phyloP scores from a whole-genome alignment of 2,888 invertebrate species.

The Alcis repandata region DNA sequence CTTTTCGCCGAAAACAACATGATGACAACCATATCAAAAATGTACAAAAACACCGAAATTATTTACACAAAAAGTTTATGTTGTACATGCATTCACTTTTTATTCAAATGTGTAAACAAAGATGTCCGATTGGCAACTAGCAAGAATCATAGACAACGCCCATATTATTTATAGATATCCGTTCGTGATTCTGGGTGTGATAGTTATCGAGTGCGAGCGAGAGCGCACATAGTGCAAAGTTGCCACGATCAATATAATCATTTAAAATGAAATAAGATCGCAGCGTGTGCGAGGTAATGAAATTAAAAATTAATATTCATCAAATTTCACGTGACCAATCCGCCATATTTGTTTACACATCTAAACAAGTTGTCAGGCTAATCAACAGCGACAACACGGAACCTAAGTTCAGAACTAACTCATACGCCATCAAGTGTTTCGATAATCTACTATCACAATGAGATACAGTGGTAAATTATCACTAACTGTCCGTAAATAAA shows the following conservation, averaged over 20 bases:
- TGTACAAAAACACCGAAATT: constrained; percentile 10
- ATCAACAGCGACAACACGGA: constrained; percentile 29
- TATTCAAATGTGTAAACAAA: constrained; percentile 7
- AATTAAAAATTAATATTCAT: too few relatives aligned
- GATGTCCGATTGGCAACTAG: neutral
- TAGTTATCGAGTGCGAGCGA: too few relatives aligned
- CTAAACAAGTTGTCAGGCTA: constrained; percentile 12
- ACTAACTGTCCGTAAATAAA: constrained; percentile 31
- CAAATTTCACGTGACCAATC: neutral
- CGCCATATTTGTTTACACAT: constrained; percentile 5
- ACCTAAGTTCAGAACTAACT: constrained; percentile 20
- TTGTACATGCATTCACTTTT: neutral
- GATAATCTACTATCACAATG: constrained; percentile 70
- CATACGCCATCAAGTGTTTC: constrained; percentile 32
- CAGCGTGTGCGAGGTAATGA: too few relatives aligned
- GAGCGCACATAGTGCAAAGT: too few relatives aligned
- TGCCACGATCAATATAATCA: too few relatives aligned
- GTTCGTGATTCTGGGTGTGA: too few relatives aligned
- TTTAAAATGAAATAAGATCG: too few relatives aligned
- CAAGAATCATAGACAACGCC: neutral
- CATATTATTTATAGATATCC: too few relatives aligned
- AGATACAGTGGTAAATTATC: constrained; percentile 55
- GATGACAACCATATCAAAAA: neutral
- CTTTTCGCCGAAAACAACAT: constrained; percentile 14
- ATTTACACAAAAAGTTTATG: constrained; percentile 17